Evolutionary conservation across 2,113 vertebrate genomes (phyloP).

Genomic region (Syngnathus scovelli): DNA sequence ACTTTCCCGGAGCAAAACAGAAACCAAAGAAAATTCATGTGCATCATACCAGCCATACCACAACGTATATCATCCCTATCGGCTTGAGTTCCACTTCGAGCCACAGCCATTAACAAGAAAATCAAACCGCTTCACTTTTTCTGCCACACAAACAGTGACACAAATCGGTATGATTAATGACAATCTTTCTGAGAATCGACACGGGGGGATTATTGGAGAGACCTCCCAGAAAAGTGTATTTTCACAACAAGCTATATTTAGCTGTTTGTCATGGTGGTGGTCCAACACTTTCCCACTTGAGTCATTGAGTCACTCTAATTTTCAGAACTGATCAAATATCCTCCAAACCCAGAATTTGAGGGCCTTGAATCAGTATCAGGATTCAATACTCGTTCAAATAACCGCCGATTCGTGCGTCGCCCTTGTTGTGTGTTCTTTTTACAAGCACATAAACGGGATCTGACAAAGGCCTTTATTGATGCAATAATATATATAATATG

Average conservation of each 20-base stretch:
- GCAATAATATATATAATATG: background rate
- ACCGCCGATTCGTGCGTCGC: too few species aligned
- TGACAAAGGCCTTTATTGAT: background rate
- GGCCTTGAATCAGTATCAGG: slow-evolving; percentile 24
- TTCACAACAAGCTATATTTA: slow-evolving; percentile 12
- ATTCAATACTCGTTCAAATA: too few species aligned
- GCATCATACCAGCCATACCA: background rate
- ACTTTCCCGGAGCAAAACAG: too few species aligned
- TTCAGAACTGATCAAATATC: slow-evolving; percentile 45
- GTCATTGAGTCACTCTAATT: slow-evolving; percentile 45
- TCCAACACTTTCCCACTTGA: slow-evolving; percentile 50
- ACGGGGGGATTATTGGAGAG: slow-evolving; percentile 7
- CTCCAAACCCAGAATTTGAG: slow-evolving; percentile 44
- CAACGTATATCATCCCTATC: background rate
- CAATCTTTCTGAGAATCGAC: slow-evolving; percentile 11
- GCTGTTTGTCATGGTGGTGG: slow-evolving; percentile 48
- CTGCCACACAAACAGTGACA: background rate
- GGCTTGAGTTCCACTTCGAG: background rate
- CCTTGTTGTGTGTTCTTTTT: background rate
- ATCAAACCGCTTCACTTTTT: background rate
- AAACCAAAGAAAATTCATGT: too few species aligned
- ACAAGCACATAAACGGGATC: slow-evolving; percentile 6
- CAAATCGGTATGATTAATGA: slow-evolving; percentile 1
- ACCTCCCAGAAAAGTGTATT: slow-evolving; percentile 37
- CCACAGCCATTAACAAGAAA: background rate